phyloP scores from a whole-genome alignment of 2,113 vertebrate genomes.

The Noturus placidus region DNA sequence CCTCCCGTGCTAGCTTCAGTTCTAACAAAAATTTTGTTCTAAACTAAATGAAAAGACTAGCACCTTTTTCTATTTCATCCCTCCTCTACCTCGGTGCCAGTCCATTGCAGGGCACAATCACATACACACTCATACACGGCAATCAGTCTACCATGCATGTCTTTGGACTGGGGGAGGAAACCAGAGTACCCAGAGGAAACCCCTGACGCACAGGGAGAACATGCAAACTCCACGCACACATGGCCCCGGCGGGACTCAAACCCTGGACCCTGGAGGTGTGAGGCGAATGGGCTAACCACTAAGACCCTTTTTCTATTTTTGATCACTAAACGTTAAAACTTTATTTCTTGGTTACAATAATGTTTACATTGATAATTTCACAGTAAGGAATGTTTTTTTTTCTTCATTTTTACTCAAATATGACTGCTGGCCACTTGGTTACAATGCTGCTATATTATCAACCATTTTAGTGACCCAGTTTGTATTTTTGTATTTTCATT shows the following conservation, averaged over 20 bases:
- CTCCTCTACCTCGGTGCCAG: too few species aligned
- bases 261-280: too few species aligned
- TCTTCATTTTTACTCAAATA: not conserved
- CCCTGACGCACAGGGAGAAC: too few species aligned
- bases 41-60: not conserved
- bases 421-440: not conserved
- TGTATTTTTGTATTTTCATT: not conserved
- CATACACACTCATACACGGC: too few species aligned
- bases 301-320: not conserved
- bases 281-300: too few species aligned
- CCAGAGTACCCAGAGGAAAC: too few species aligned
- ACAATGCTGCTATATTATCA: not conserved
- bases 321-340: not conserved
- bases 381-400: not conserved
- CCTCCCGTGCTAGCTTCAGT: too few species aligned
- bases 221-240: too few species aligned
- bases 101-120: too few species aligned
- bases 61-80: not conserved
- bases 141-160: too few species aligned
- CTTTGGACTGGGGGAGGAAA: too few species aligned
- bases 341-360: not conserved
- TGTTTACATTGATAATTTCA: not conserved
- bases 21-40: not conserved
- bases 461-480: conserved; percentile 49
- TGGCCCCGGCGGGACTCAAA: too few species aligned